phyloP scores from a whole-genome alignment of 2,888 invertebrate genomes.

The Drepanosiphum platanoidis region DNA sequence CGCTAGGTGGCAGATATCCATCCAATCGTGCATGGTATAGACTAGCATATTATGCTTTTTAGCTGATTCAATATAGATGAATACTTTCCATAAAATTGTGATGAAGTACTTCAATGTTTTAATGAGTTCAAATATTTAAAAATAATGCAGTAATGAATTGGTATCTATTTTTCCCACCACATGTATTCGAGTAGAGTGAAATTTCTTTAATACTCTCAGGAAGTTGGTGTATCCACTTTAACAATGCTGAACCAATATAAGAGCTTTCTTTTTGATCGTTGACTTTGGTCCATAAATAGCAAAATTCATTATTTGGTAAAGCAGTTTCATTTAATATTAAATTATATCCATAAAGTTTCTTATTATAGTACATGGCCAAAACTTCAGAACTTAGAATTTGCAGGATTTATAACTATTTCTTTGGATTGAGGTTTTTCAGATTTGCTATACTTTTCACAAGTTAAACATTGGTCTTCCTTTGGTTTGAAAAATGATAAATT shows the following conservation, averaged over 20 bases:
- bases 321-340: slow-evolving; percentile 66
- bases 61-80: too few species aligned
- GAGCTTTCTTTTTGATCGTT: slow-evolving; percentile 66
- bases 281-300: slow-evolving; percentile 65
- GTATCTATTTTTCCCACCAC: slow-evolving; percentile 63
- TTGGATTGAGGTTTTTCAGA: background rate
- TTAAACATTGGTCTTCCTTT: slow-evolving; percentile 58
- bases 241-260: slow-evolving; percentile 65
- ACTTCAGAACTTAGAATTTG: slow-evolving; percentile 65
- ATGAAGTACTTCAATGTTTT: slow-evolving; percentile 63
- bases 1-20: slow-evolving; percentile 53
- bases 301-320: slow-evolving; percentile 65
- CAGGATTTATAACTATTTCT: slow-evolving; percentile 60
- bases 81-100: slow-evolving; percentile 65
- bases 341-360: slow-evolving; percentile 65
- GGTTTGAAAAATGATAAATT: slow-evolving; percentile 55
- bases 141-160: slow-evolving; percentile 64
- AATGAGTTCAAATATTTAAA: slow-evolving; percentile 63
- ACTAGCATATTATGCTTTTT: too few species aligned
- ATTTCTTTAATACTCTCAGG: slow-evolving; percentile 19
- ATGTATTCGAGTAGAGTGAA: slow-evolving; percentile 49
- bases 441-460: slow-evolving; percentile 50
- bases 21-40: slow-evolving; percentile 64
- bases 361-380: slow-evolving; percentile 65
- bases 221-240: slow-evolving; percentile 60